Conservation (phyloP, 1,140 invertebrate genomes). For the Calosoma granatense region DNA sequence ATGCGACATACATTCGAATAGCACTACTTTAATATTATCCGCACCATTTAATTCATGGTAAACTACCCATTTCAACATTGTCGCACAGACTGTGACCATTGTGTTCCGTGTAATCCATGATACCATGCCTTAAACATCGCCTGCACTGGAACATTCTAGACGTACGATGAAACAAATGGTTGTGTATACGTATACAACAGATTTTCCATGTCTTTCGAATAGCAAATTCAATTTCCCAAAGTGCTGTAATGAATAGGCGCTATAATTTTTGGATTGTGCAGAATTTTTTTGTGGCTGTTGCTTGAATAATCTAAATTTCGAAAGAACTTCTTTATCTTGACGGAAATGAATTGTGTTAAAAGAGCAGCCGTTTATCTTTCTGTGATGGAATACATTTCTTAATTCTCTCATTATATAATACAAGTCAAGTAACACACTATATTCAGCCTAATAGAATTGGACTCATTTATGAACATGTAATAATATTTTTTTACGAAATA, state of each 20-base stretch:
- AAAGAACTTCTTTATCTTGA: no score
- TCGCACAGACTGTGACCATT: not conserved
- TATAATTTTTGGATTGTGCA: no score
- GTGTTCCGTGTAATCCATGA: not conserved
- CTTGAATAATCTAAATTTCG: no score
- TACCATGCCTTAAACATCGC: not conserved
- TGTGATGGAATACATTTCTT: no score
- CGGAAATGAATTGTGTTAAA: no score
- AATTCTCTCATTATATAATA: no score
- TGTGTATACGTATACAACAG: conserved; percentile 6
- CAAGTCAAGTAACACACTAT: no score
- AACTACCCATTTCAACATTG: conserved; percentile 9
- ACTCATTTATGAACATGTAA: no score
- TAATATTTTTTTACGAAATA: no score
- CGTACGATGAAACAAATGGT: conserved; percentile 13
- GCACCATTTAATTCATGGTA: conserved; percentile 6
- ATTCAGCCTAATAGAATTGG: no score
- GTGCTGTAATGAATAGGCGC: conserved; percentile 12
- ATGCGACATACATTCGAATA: not conserved
- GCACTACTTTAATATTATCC: conserved; percentile 9
- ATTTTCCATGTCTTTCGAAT: conserved; percentile 19
- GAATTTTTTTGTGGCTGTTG: no score
- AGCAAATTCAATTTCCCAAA: conserved; percentile 24
- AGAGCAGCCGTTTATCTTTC: no score
- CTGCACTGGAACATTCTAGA: not conserved